Conservation (phyloP, 2,888 invertebrate species). For the Notocelia uddmanniana region DNA sequence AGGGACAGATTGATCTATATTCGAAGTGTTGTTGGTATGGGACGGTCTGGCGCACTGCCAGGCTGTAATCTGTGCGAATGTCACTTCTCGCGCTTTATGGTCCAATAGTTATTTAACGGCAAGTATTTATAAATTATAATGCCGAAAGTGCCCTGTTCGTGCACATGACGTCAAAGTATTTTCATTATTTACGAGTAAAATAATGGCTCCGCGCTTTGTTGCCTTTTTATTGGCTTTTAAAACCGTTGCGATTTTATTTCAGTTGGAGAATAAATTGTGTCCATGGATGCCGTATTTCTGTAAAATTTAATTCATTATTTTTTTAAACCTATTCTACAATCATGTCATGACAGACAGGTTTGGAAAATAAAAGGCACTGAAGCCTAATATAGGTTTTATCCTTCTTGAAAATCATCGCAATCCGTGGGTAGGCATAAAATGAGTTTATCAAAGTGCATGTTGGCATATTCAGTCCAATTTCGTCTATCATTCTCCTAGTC, state of each 20-base stretch:
- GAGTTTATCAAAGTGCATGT: too few species aligned
- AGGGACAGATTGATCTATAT: background rate
- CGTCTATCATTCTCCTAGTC: too few species aligned
- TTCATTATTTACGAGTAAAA: background rate
- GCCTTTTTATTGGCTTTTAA: background rate
- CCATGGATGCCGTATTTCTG: background rate
- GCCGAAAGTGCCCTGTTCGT: constrained; percentile 20
- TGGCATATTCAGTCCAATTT: too few species aligned
- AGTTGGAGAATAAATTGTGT: background rate
- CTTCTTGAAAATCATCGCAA: too few species aligned
- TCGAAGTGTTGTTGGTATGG: background rate
- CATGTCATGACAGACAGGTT: too few species aligned
- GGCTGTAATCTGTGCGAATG: constrained; percentile 38
- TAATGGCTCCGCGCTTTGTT: background rate
- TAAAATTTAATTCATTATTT: background rate
- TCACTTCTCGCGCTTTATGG: constrained; percentile 42
- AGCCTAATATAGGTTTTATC: too few species aligned
- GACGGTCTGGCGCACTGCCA: constrained; percentile 34
- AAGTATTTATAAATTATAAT: constrained; percentile 38
- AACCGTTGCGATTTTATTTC: background rate
- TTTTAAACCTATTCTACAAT: background rate
- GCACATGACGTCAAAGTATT: constrained; percentile 22
- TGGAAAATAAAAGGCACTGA: too few species aligned
- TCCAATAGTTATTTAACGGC: constrained; percentile 31
- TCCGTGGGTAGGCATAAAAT: too few species aligned